A percentile compares a stretch with the other conserved stretches of the same genome.
These are phyloP conservation scores for Galemys pyrenaicus DNA, from an alignment of 2,113 vertebrate species.

Conservation along the genomic window DNA sequence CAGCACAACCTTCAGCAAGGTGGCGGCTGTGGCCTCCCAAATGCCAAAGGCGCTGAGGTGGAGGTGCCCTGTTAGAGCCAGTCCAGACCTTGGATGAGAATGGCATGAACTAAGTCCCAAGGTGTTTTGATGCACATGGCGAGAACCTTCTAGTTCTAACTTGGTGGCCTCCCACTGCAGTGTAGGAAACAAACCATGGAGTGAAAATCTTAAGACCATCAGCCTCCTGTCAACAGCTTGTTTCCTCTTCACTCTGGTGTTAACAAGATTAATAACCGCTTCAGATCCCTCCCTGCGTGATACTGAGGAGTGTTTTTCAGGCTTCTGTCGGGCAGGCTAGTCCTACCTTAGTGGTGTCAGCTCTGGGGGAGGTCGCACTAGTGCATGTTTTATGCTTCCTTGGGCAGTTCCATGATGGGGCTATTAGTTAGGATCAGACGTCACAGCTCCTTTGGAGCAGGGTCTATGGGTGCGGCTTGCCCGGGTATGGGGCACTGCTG, in stretches of 20 bases:
- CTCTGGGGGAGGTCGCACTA: background rate
- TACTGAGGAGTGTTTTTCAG: background rate
- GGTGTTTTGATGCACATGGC: background rate
- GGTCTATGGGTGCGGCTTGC: background rate
- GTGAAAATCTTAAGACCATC: background rate
- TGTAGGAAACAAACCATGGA: background rate
- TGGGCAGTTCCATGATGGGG: background rate
- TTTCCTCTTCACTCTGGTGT: background rate
- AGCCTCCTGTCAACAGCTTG: background rate
- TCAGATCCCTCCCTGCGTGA: background rate
- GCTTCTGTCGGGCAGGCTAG: background rate
- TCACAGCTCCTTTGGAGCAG: background rate
- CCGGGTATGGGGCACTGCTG: background rate
- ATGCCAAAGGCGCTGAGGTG: background rate
- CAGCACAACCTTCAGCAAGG: background rate
- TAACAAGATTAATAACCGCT: background rate
- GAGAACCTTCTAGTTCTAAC: background rate
- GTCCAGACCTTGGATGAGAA: background rate
- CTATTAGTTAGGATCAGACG: background rate
- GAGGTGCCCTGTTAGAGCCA: background rate
- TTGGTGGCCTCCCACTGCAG: background rate
- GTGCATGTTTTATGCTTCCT: background rate
- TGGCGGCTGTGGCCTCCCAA: background rate
- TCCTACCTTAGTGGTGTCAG: background rate
- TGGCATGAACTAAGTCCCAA: background rate